Percentiles rank a stretch among this genome's conserved stretches.
phyloP scores from a whole-genome alignment of 2,797 vertebrate species.

The Aldrovandia affinis region DNA sequence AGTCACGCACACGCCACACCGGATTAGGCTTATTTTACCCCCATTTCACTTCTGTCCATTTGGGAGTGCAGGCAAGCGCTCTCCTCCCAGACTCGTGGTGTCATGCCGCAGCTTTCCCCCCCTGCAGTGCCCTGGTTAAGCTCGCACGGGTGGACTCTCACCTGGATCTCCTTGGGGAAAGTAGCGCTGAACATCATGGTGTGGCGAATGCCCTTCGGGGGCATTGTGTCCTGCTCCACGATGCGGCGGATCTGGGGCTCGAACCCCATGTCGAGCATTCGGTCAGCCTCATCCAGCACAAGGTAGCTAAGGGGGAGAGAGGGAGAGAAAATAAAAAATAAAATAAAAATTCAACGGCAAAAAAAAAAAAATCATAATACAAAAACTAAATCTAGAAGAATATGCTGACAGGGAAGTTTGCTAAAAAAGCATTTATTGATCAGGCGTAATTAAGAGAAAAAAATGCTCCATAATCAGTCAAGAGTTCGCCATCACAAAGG shows the following conservation, averaged over 20 bases:
- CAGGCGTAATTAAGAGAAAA: too few relatives aligned
- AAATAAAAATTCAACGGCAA: background rate
- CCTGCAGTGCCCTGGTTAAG: background rate
- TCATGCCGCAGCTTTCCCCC: background rate
- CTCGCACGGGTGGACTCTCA: slow-evolving; percentile 61
- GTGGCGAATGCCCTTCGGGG: slow-evolving; percentile 89
- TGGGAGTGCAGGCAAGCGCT: too few relatives aligned
- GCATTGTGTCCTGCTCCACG: slow-evolving; percentile 96
- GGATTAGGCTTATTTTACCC: too few relatives aligned
- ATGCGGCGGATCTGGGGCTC: slow-evolving; percentile 96
- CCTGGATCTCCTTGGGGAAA: slow-evolving; percentile 98
- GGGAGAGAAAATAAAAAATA: background rate
- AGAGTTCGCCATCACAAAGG: too few relatives aligned
- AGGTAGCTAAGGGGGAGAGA: slow-evolving; percentile 76
- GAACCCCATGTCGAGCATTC: slow-evolving; percentile 99
- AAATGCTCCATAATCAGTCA: too few relatives aligned
- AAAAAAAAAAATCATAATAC: background rate
- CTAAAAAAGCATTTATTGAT: too few relatives aligned
- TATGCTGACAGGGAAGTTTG: too few relatives aligned
- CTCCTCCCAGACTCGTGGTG: background rate
- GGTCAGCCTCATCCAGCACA: slow-evolving; percentile 93
- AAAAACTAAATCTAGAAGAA: too few relatives aligned
- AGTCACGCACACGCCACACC: background rate
- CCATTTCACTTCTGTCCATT: too few relatives aligned
- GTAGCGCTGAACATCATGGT: slow-evolving; percentile 99